Evolutionary conservation across 1,140 invertebrate genomes (phyloP).

Genomic region (Pseudomyrmex gracilis): DNA sequence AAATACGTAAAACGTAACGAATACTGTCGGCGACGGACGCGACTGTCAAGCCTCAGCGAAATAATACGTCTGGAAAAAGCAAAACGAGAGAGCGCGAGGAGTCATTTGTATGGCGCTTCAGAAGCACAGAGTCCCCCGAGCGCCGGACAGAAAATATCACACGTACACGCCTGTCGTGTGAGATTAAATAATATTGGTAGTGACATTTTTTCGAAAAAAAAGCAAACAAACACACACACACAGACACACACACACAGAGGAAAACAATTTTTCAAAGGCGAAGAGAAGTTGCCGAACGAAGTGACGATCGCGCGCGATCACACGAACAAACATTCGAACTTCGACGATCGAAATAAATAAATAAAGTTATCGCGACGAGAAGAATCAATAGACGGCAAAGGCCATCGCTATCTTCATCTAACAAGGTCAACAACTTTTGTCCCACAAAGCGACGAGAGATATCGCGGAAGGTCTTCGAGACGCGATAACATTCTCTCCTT

Average conservation of each 20-base stretch:
- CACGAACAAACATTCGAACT: not conserved
- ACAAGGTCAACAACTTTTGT: not conserved
- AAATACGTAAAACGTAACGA: slow-evolving; percentile 50
- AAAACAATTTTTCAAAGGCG: not conserved
- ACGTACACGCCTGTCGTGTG: not conserved
- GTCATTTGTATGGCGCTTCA: slow-evolving; percentile 37
- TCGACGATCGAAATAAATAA: not conserved
- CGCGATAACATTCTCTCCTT: not conserved
- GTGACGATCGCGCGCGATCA: not conserved
- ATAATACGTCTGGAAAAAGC: slow-evolving; percentile 41
- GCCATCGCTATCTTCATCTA: not conserved
- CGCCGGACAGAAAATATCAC: slow-evolving; percentile 31
- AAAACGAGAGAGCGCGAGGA: too few species aligned
- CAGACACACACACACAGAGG: too few species aligned
- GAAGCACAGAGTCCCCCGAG: slow-evolving; percentile 37
- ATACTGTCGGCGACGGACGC: slow-evolving; percentile 33
- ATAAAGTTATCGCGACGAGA: not conserved
- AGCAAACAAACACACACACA: too few species aligned
- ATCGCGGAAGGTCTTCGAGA: not conserved
- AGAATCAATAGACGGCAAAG: not conserved
- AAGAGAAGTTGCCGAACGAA: not conserved
- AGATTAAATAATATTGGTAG: slow-evolving; percentile 39
- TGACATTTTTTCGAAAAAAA: slow-evolving; percentile 21
- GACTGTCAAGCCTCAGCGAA: slow-evolving; percentile 47
- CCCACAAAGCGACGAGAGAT: not conserved